Evolutionary conservation across 2,888 invertebrate species (phyloP).

Genomic region (Argynnis bischoffii): DNA sequence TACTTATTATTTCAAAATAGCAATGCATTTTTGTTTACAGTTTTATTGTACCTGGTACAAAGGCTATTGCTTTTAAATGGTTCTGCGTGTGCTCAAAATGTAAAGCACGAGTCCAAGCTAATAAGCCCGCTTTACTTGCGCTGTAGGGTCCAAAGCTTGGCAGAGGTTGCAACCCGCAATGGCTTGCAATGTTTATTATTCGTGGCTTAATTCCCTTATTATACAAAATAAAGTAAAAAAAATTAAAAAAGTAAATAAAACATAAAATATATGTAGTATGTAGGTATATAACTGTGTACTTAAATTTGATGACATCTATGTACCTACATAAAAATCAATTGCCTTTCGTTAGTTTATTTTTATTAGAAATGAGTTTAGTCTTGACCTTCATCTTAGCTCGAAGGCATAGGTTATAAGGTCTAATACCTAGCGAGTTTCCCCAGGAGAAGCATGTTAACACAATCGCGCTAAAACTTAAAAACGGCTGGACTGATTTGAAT

Average conservation of each 20-base stretch:
- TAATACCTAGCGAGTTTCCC: no score
- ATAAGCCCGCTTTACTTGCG: conserved; percentile 90
- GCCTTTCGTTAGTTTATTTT: no score
- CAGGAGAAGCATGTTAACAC: no score
- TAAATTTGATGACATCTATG: no score
- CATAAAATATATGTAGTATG: no score
- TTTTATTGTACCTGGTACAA: conserved; percentile 86
- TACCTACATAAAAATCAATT: no score
- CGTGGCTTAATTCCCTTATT: conserved; percentile 71
- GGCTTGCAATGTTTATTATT: conserved; percentile 91
- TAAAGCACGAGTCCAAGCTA: conserved; percentile 87
- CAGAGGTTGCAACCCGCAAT: conserved; percentile 88
- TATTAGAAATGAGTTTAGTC: no score
- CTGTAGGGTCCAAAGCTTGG: conserved; percentile 90
- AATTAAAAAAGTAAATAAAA: background rate
- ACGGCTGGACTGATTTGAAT: no score
- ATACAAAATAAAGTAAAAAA: conserved; percentile 28
- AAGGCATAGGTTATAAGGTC: no score
- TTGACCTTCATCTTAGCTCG: no score
- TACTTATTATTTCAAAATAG: background rate
- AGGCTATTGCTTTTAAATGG: conserved; percentile 87
- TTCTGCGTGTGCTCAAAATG: conserved; percentile 88
- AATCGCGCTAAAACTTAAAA: no score
- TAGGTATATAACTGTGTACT: no score
- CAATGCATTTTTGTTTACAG: background rate